phyloP scores from a whole-genome alignment of 1,140 invertebrate genomes.

The Drosophila ficusphila region DNA sequence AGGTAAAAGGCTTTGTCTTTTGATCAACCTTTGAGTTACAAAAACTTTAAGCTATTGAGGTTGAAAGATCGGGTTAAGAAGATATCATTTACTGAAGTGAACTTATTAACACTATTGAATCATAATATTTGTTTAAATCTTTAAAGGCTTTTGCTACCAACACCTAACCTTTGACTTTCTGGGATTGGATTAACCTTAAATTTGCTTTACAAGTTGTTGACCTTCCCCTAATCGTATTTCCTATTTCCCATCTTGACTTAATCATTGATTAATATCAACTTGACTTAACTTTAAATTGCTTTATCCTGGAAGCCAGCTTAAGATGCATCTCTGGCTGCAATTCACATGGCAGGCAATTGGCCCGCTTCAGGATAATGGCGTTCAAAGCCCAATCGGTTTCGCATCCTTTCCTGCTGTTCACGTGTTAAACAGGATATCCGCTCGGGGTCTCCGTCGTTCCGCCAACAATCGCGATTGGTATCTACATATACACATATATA shows the following conservation, averaged over 20 bases:
- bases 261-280: background rate
- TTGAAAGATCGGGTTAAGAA: background rate
- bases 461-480: constrained; percentile 27
- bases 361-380: constrained; percentile 38
- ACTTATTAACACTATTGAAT: no score
- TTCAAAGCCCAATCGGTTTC: constrained; percentile 16
- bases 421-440: constrained; percentile 49
- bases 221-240: background rate
- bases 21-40: background rate
- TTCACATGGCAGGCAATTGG: constrained; percentile 28
- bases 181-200: no score
- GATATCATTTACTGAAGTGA: background rate
- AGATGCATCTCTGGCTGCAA: constrained; percentile 6
- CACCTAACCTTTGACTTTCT: no score
- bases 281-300: constrained; percentile 14
- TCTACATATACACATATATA: constrained; percentile 30
- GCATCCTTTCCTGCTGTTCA: constrained; percentile 22
- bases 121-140: no score
- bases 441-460: constrained; percentile 23
- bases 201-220: background rate
- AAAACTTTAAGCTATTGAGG: background rate
- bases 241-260: background rate
- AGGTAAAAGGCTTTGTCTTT: background rate
- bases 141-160: no score
- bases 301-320: background rate